These are phyloP conservation scores for Hippasteria phrygiana DNA, from an alignment of 53 echinoderm and acorn worm genomes.

Conservation along the genomic window DNA sequence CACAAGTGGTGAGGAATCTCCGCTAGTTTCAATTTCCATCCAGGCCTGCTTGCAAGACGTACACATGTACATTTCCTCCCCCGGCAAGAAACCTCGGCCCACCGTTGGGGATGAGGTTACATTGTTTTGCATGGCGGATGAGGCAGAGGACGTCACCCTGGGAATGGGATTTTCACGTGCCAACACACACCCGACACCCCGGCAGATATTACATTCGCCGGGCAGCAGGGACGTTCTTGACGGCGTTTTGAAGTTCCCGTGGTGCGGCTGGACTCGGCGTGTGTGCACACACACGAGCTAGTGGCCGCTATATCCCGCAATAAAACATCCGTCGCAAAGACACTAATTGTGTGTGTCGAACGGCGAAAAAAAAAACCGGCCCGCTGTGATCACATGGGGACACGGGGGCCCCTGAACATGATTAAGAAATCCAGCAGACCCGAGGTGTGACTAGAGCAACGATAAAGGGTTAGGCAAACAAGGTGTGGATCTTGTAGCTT, in stretches of 20 bases:
- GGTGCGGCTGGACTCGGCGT: not conserved
- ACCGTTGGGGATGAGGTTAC: constrained; percentile 17
- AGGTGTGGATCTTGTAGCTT: not conserved
- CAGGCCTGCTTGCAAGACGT: not conserved
- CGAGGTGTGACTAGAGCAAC: not conserved
- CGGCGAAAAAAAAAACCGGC: not conserved
- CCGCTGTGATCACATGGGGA: not conserved
- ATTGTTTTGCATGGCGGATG: not conserved
- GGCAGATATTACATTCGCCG: constrained; percentile 1
- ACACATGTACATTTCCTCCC: not conserved
- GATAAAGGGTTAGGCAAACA: not conserved
- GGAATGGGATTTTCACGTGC: constrained; percentile 26
- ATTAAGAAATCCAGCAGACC: not conserved
- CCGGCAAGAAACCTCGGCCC: not conserved
- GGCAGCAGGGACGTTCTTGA: not conserved
- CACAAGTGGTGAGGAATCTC: not conserved
- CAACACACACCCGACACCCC: constrained; percentile 42
- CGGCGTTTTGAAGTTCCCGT: not conserved
- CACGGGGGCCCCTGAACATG: not conserved
- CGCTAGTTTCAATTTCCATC: not conserved
- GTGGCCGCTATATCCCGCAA: not conserved
- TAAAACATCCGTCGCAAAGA: not conserved
- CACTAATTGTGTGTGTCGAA: not conserved
- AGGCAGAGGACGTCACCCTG: constrained; percentile 19
- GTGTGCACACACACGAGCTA: not conserved